Evolutionary conservation across 2,888 invertebrate species (phyloP).

Genomic region (Apamea epomidion): DNA sequence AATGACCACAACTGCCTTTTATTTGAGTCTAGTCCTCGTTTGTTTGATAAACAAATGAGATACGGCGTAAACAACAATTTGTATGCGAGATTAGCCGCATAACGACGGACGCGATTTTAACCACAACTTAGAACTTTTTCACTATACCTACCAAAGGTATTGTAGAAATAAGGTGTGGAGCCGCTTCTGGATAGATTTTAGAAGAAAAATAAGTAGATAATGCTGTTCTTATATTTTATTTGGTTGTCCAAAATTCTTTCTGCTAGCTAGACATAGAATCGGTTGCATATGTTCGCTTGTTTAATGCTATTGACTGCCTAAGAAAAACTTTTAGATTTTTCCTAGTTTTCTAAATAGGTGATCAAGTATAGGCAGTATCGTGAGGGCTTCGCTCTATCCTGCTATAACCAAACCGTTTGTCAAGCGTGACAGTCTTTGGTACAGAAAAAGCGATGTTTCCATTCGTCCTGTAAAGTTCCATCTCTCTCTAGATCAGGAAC

Average conservation of each 20-base stretch:
- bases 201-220: too few species aligned
- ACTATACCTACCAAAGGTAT: slow-evolving; percentile 22
- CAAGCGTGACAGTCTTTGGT: background rate
- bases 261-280: background rate
- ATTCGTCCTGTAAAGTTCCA: background rate
- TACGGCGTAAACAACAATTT: slow-evolving; percentile 77
- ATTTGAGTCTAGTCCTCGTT: slow-evolving; percentile 33
- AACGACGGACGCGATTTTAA: slow-evolving; percentile 70
- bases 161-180: slow-evolving; percentile 63
- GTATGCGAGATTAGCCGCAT: slow-evolving; percentile 74
- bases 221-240: background rate
- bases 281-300: background rate
- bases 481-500: background rate
- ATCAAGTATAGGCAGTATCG: background rate
- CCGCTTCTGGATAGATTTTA: background rate
- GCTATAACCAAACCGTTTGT: background rate
- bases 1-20: slow-evolving; percentile 33
- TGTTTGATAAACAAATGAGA: slow-evolving; percentile 55
- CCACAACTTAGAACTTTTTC: slow-evolving; percentile 61
- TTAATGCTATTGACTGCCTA: background rate
- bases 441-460: background rate
- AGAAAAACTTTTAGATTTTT: background rate
- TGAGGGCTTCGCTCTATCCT: too few species aligned
- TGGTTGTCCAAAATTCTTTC: background rate
- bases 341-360: background rate